Base-by-base conservation (phyloP, 2,113 vertebrate species). In the Cyanoliseus patagonus region DNA sequence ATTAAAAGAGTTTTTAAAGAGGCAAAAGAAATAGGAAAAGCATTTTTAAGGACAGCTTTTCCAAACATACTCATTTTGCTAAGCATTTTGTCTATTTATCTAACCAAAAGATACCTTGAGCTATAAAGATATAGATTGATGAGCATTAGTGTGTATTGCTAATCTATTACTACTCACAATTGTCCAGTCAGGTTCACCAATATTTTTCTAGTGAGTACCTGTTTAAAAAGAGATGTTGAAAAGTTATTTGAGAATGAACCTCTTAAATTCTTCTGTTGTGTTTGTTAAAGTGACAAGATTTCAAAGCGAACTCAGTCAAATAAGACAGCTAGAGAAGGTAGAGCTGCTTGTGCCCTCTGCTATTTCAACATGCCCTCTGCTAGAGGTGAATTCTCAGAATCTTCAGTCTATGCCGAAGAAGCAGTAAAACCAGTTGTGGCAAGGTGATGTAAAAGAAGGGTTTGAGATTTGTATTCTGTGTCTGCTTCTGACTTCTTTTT, bases 351-450 rank as follows among this genome's bases (percentile, higher is more conserved):
- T 72, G 55, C 51, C 68, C 18, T 75, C 73, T 80, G 90, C 82
- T 88, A 73, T 93, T 95, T 67, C 86, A 77, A 44, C 84, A 47
- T 81, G 83, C 55, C 47, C 52, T 86, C 0, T 78, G 76, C 85
- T 92, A 83, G 64, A 82, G 31, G 69, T 89, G 51, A 87, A 91
- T 84, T 69, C 41, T 70, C 79, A 75, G 83, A 68, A 83, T 77
- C 53, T 83, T 46, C 42, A 78, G 61, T 52, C 19, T 64, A n/a
- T 44, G 44, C 61, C 74, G 68, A 89, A 86, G 84, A 79, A 92
- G 84, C 83, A 81, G 79, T 94, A 86, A 92, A 95, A 84, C 76
- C 69, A 83, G 83, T 93, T 96, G 27, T 57, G 51, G 83, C 33
- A 90, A 75, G 51, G 76, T 86, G 94, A 93, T 9, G 24, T 59